Evolutionary conservation across 2,888 invertebrate species (phyloP).

Genomic region (Lithosia quadra): DNA sequence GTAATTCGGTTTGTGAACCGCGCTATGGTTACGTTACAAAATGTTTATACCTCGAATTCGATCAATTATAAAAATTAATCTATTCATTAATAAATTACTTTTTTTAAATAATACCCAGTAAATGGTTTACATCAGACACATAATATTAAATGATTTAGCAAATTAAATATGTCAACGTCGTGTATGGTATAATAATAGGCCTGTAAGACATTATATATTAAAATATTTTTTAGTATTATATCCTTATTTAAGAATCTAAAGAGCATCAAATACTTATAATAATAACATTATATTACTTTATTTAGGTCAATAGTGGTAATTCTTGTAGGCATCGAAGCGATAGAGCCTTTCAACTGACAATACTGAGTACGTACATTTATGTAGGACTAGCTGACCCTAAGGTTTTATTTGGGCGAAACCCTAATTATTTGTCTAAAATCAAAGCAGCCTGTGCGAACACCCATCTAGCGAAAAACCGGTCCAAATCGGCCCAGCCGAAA

Average conservation of each 20-base stretch:
- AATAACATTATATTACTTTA: constrained; percentile 32
- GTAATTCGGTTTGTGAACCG: no score
- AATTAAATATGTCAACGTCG: constrained; percentile 42
- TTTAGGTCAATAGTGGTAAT: constrained; percentile 29
- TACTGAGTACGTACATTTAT: constrained; percentile 16
- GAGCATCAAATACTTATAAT: constrained; percentile 48
- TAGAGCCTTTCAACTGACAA: constrained; percentile 34
- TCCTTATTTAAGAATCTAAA: constrained; percentile 53
- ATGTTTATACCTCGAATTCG: no score
- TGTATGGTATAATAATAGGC: constrained; percentile 53
- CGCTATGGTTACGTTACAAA: no score
- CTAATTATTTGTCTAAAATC: no score
- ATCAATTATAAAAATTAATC: not conserved
- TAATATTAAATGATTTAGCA: constrained; percentile 34
- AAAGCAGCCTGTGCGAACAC: no score
- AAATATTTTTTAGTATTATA: constrained; percentile 40
- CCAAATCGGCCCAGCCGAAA: no score
- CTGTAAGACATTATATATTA: constrained; percentile 33
- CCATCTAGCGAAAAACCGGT: no score
- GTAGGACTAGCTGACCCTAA: no score
- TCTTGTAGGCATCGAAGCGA: constrained; percentile 37
- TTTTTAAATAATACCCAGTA: not conserved
- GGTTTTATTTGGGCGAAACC: no score
- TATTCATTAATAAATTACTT: no score
- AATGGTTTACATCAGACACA: constrained; percentile 1